Conservation (phyloP, 2,888 invertebrate species). For the Phrixothrix hirtus region DNA sequence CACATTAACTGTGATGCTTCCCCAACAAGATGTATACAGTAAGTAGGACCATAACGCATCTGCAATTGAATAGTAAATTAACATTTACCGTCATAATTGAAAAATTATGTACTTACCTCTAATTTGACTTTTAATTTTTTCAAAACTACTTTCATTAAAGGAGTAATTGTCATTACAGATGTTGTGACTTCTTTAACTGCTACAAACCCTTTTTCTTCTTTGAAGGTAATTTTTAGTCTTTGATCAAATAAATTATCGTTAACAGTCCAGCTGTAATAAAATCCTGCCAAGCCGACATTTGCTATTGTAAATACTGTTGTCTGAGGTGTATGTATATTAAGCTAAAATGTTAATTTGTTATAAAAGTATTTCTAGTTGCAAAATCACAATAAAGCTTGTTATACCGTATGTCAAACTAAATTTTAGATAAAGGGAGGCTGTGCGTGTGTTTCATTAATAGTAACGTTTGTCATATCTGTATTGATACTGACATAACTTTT, state of each 20-base stretch:
- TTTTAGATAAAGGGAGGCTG: too few species aligned
- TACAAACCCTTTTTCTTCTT: constrained; percentile 36
- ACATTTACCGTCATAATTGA: not conserved
- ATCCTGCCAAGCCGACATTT: constrained; percentile 50
- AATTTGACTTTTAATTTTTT: constrained; percentile 30
- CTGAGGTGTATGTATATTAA: not conserved
- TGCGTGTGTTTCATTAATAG: too few species aligned
- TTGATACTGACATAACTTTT: too few species aligned
- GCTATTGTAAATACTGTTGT: constrained; percentile 41
- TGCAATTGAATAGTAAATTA: constrained; percentile 45
- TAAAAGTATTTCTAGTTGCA: not conserved
- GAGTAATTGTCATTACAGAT: constrained; percentile 29
- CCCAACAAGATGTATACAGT: constrained; percentile 62
- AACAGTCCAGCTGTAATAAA: constrained; percentile 51
- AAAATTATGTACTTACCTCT: constrained; percentile 14
- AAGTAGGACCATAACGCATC: constrained; percentile 70
- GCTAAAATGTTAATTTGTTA: too few species aligned
- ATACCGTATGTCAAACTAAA: too few species aligned
- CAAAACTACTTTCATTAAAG: constrained; percentile 27
- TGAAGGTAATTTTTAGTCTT: constrained; percentile 32
- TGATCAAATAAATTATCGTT: constrained; percentile 37
- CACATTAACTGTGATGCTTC: constrained; percentile 62
- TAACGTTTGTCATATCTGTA: too few species aligned
- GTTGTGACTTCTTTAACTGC: constrained; percentile 24
- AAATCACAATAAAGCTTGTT: too few species aligned